These are phyloP conservation scores for Hycleus phaleratus DNA, from an alignment of 1,140 invertebrate species.

Conservation along the genomic window DNA sequence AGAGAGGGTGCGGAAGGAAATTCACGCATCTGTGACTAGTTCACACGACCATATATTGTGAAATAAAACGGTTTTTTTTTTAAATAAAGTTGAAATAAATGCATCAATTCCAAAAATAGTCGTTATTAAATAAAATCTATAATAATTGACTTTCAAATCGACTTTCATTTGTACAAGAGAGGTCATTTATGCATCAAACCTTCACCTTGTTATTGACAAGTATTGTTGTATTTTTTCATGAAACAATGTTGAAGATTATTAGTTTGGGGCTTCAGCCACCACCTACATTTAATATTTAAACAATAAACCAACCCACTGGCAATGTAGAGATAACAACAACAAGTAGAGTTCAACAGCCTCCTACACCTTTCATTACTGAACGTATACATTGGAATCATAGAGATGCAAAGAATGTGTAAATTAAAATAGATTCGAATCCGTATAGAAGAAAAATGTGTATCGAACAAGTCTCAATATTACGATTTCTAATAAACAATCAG, in stretches of 20 bases:
- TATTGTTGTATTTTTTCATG: no score
- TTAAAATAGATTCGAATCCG: conserved; percentile 3
- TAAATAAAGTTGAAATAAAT: no score
- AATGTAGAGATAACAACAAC: background rate
- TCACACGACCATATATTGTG: background rate
- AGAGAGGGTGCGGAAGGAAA: conserved; percentile 12
- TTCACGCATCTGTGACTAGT: conserved; percentile 11
- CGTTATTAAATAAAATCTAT: no score
- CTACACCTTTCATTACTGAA: conserved; percentile 11
- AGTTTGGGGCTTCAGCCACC: no score
- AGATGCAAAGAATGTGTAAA: background rate
- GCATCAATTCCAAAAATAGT: no score
- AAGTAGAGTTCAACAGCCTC: conserved; percentile 11
- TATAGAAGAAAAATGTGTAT: background rate
- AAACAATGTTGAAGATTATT: no score
- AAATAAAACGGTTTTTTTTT: no score
- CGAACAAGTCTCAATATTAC: background rate
- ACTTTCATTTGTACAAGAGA: no score
- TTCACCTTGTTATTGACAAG: no score
- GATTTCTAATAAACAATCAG: background rate
- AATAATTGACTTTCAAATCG: no score
- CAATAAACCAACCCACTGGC: conserved; percentile 5
- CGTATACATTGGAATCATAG: background rate
- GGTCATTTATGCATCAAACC: no score
- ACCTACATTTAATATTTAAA: conserved; percentile 1